These are phyloP conservation scores for Semicossyphus pulcher DNA, from an alignment of 2,113 vertebrate species.

Conservation along the genomic window DNA sequence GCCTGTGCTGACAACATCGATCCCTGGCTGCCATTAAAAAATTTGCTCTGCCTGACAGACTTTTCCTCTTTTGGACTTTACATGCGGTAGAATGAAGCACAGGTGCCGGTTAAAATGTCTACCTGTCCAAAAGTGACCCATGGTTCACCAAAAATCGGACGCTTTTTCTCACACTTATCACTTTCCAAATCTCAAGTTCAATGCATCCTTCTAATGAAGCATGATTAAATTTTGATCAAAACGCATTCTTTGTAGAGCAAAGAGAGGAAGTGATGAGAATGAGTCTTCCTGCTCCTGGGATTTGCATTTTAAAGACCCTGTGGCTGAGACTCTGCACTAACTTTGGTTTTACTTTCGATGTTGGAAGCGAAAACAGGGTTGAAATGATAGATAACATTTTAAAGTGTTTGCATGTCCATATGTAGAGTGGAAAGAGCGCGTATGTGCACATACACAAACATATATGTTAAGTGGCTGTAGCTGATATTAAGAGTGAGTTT, in stretches of 20 bases:
- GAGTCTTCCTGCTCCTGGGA: slow-evolving; percentile 61
- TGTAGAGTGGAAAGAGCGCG: slow-evolving; percentile 22
- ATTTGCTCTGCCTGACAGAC: slow-evolving; percentile 85
- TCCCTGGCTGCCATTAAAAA: slow-evolving; percentile 85
- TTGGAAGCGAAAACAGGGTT: slow-evolving; percentile 42
- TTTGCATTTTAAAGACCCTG: slow-evolving; percentile 61
- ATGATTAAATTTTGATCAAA: slow-evolving; percentile 67
- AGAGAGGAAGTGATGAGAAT: slow-evolving; percentile 66
- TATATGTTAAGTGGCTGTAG: slow-evolving; percentile 34
- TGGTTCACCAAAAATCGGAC: background rate
- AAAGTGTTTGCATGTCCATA: slow-evolving; percentile 27
- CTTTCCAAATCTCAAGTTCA: slow-evolving; percentile 15
- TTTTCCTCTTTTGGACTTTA: slow-evolving; percentile 78
- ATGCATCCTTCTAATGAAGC: background rate
- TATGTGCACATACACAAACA: slow-evolving; percentile 35
- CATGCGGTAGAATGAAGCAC: slow-evolving; percentile 72
- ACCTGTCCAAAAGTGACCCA: slow-evolving; percentile 39
- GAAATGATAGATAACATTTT: slow-evolving; percentile 25
- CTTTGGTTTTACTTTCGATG: slow-evolving; percentile 52
- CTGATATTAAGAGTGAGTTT: slow-evolving; percentile 12
- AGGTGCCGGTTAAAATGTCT: slow-evolving; percentile 78
- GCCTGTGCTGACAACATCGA: slow-evolving; percentile 81
- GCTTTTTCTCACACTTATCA: background rate
- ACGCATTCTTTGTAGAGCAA: slow-evolving; percentile 37
- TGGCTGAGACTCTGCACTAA: slow-evolving; percentile 48